These are phyloP conservation scores for Drosophila peninsularis DNA, from an alignment of 2,888 invertebrate genomes.

Conservation along the genomic window DNA sequence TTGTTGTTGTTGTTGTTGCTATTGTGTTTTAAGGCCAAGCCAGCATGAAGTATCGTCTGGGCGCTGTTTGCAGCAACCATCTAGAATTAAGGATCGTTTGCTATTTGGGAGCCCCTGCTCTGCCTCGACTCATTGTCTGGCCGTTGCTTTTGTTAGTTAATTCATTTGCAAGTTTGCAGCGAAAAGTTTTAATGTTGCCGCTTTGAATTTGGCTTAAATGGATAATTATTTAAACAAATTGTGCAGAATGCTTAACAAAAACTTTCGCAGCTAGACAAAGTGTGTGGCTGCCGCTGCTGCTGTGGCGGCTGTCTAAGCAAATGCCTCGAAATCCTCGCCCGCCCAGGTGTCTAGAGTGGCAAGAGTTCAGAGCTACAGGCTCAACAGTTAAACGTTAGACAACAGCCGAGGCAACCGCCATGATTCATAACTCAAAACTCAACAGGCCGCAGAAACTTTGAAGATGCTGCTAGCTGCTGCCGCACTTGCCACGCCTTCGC, in stretches of 20 bases:
- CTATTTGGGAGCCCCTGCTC: constrained; percentile 23
- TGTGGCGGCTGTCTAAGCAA: constrained; percentile 42
- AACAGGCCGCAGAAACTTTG: constrained; percentile 62
- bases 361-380: constrained; percentile 15
- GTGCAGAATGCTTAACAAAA: constrained; percentile 62
- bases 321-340: constrained; percentile 16
- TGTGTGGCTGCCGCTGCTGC: constrained; percentile 15
- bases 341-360: constrained; percentile 20
- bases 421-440: constrained; percentile 60
- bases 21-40: constrained; percentile 41
- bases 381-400: constrained; percentile 43
- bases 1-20: constrained; percentile 21
- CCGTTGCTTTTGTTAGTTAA: constrained; percentile 62
- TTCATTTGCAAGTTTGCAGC: constrained; percentile 70
- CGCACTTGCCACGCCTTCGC: constrained; percentile 44
- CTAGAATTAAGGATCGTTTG: constrained; percentile 42
- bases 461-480: constrained; percentile 37
- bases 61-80: constrained; percentile 12
- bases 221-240: constrained; percentile 78
- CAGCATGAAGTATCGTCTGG: constrained; percentile 43
- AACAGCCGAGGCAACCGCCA: constrained; percentile 30
- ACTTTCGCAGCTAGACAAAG: constrained; percentile 37
- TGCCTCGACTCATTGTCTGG: constrained; percentile 30
- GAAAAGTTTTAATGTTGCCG: constrained; percentile 73
- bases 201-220: constrained; percentile 75